Base-by-base conservation (phyloP, 2,113 vertebrate species). In the Esox niger region DNA sequence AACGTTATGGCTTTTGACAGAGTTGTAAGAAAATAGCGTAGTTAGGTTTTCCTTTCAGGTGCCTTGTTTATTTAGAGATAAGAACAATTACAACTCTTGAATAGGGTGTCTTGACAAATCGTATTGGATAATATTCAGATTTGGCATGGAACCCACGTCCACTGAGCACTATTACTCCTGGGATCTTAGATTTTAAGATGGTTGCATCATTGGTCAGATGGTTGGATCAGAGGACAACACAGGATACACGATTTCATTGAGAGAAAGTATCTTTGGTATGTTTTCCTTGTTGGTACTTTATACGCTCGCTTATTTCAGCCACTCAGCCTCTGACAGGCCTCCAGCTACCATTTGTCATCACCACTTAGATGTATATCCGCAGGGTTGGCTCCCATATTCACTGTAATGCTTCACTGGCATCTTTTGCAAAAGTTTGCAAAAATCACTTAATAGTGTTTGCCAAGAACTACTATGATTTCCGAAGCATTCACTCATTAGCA, bases 171-270 rank as follows among this genome's bases (percentile, higher is more conserved):
- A 33, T 77, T 84, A 74, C 76, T 84, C 66, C 71, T 76, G 64
- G 67, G 79, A 67, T 67, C 15, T 6, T 17, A 63, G 75, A 74
- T 66, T 63, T 79, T 80, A 63, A 69, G 67, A 82, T 64, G 68
- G 66, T 64, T 69, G 67, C 3, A 43, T 20, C 30, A 23, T 33
- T 58, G 74, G 68, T 78, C 59, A 74, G 20, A 58, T 58, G 70
- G 63, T 29, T 68, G 73, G 78, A 88, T 82, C 80, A 81, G 65
- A 62, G 38, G 13, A 17, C 21, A 65, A 20, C 57, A 73, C 66
- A 64, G 71, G 68, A 74, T 76, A 70, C 63, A 55, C 9, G 52
- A 63, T 71, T 68, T 54, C 3, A 25, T 21, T 64, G 70, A 68
- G 59, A 62, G 58, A 70, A 47, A 21, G 35, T 78, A 77, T 73